Conservation (phyloP, 2,113 vertebrate species). For the Triplophysa dalaica region DNA sequence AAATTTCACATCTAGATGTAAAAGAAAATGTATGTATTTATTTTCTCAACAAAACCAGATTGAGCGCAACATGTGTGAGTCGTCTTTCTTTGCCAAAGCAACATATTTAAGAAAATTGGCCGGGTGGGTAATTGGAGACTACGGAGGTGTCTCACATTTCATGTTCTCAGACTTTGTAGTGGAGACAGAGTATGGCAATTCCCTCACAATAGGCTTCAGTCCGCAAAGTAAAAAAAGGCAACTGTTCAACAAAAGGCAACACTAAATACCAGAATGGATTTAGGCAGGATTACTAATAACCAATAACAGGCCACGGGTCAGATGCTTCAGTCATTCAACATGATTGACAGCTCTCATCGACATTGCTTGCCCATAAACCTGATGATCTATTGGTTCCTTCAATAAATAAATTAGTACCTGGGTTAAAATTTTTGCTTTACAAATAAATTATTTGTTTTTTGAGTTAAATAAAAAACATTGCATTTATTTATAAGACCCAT, state of each 20-base stretch:
- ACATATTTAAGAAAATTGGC: constrained; percentile 56
- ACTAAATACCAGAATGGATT: constrained; percentile 48
- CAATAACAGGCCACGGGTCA: constrained; percentile 31
- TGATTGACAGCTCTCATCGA: constrained; percentile 32
- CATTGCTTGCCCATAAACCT: neutral
- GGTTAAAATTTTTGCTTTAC: too few relatives aligned
- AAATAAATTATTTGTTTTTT: too few relatives aligned
- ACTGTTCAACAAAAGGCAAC: constrained; percentile 50
- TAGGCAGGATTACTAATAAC: constrained; percentile 49
- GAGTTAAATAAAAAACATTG: too few relatives aligned
- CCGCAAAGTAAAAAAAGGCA: constrained; percentile 24
- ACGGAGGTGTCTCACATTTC: constrained; percentile 61
- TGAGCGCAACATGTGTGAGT: constrained; percentile 60
- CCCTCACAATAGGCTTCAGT: constrained; percentile 35
- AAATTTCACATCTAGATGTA: too few relatives aligned
- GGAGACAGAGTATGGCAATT: constrained; percentile 37
- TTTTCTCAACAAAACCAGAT: constrained; percentile 25
- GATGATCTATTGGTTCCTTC: neutral
- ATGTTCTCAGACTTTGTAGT: constrained; percentile 47
- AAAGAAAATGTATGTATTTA: too few relatives aligned
- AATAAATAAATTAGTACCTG: neutral
- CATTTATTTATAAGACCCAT: too few relatives aligned
- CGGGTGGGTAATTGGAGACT: constrained; percentile 58
- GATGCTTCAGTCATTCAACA: constrained; percentile 19
- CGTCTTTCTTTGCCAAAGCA: constrained; percentile 60